Evolutionary conservation across 2,113 vertebrate genomes (phyloP), one percentile per base, ranked within the genome.

Genomic region (Macquaria ambigua): DNA sequence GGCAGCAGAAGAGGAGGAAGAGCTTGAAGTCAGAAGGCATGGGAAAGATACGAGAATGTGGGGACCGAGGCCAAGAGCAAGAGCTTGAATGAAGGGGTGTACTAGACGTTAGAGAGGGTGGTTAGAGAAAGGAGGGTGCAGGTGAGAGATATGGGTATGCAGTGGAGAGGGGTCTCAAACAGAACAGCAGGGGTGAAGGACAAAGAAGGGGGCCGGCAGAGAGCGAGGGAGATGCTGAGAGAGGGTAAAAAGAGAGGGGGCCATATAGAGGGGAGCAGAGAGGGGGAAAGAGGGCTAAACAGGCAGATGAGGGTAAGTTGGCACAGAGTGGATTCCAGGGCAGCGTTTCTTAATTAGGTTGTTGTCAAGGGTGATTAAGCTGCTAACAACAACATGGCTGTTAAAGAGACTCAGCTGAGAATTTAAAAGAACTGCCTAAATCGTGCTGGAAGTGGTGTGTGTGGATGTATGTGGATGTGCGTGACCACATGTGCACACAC

Each of bases 291-390:
- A 70, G 82, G 76, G 64, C 48, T 37, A 11, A 56, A 59, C 25
- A 34, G 62, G 48, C 37, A 69, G 81, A 77, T 43, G 81, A 85
- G 86, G 81, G 85, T 63, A 81, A 20, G 61, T 61, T 92, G 92
- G 90, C 89, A 86, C 73, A 62, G 79, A 66, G 55, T 31, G 84
- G 89, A 90, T 92, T 92, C 92, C 93, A 91, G 89, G 62, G 53
- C 87, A 43, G 83, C 39, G 76, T 79, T 85, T 93, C 90, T 92
- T 89, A 93, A 93, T 93, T 87, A 90, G 93, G 90, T 90, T 91
- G 93, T 92, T 87, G 94, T 91, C 92, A 92, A 23, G 91, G 91
- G 89, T 28, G 85, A 94, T 83, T 92, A 94, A 90, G 90, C 85
- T 50, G 79, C 84, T 78, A 77, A 86, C 87, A 86, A 72, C 88